phyloP scores from a whole-genome alignment of 2,888 invertebrate species.

The Hyposoter dolosus region DNA sequence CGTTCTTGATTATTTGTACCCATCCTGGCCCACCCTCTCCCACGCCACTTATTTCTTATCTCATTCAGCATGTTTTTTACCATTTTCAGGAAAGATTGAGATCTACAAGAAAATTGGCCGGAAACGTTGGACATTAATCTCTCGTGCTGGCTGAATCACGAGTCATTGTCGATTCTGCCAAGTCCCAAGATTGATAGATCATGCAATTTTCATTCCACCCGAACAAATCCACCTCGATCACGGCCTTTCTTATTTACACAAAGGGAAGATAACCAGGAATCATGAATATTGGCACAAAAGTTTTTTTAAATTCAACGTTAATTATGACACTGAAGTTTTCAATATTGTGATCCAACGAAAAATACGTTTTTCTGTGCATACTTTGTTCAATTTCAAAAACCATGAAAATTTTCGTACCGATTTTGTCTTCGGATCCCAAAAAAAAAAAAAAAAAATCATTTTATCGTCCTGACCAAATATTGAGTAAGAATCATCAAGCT shows the following conservation, averaged over 20 bases:
- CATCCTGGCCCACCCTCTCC: neutral
- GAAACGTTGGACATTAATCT: constrained; percentile 39
- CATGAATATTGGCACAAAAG: neutral
- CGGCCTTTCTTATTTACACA: neutral
- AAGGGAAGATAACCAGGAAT: neutral
- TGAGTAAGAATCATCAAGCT: no score
- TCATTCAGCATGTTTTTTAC: constrained; percentile 49
- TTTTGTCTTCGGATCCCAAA: no score
- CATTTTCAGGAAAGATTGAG: constrained; percentile 54
- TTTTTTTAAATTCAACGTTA: no score
- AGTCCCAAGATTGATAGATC: neutral
- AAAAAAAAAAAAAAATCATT: no score
- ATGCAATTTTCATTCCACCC: neutral
- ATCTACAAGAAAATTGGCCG: constrained; percentile 63
- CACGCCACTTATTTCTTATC: constrained; percentile 49
- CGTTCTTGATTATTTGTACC: constrained; percentile 14
- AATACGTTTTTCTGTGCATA: no score
- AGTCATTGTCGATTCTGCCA: neutral
- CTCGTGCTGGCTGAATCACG: constrained; percentile 32
- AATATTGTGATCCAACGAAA: no score
- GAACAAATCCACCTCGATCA: neutral
- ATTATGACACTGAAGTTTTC: no score
- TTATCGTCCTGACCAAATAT: no score
- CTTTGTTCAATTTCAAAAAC: no score
- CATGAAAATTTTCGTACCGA: no score